phyloP scores from a whole-genome alignment of 2,797 vertebrate genomes.

The Euthynnus affinis region DNA sequence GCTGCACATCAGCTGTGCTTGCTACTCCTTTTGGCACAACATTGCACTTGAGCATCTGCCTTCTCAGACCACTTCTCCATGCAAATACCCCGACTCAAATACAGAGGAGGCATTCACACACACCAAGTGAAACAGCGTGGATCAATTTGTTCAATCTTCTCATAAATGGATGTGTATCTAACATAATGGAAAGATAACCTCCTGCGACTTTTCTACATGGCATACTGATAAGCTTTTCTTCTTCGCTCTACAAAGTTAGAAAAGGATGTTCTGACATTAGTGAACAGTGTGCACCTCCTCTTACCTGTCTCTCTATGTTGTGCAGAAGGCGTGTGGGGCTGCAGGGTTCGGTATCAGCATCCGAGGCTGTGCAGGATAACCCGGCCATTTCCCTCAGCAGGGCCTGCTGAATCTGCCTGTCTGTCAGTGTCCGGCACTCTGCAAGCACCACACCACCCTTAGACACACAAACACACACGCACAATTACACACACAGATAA shows the following conservation, averaged over 20 bases:
- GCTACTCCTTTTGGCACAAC: background rate
- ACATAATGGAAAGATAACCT: background rate
- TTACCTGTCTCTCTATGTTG: conserved; percentile 97
- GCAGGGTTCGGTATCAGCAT: conserved; percentile 91
- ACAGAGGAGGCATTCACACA: background rate
- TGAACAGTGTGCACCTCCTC: conserved; percentile 1
- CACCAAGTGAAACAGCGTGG: conserved; percentile 17
- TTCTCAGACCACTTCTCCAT: background rate
- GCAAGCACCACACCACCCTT: conserved; percentile 92
- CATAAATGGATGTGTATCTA: background rate
- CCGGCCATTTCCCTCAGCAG: conserved; percentile 86
- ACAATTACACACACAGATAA: conserved; percentile 15
- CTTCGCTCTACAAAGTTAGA: too few relatives aligned
- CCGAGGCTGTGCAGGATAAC: conserved; percentile 84
- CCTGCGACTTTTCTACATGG: background rate
- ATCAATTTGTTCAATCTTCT: conserved; percentile 41
- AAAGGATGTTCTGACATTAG: conserved; percentile 2
- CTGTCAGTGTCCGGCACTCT: conserved; percentile 88
- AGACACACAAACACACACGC: conserved; percentile 41
- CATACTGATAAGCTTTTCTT: background rate
- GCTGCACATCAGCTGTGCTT: too few relatives aligned
- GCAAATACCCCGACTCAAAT: background rate
- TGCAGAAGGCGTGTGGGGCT: conserved; percentile 93
- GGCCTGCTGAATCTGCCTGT: conserved; percentile 87
- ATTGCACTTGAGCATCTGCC: background rate